These are phyloP conservation scores for Kuschelorhynchus macadamiae DNA, from an alignment of 2,888 invertebrate genomes.

Conservation along the genomic window DNA sequence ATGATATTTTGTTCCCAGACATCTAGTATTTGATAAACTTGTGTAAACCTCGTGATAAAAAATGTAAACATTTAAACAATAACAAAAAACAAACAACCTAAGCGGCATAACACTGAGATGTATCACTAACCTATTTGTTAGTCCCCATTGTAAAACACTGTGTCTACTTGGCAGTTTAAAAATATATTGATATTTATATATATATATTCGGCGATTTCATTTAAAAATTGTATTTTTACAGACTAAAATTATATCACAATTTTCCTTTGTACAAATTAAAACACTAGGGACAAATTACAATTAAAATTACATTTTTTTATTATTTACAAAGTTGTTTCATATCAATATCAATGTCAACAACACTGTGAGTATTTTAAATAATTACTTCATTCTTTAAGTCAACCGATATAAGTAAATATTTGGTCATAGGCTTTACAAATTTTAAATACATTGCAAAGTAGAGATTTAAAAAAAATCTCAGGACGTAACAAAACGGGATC, in stretches of 20 bases:
- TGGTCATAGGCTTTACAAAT: too few relatives aligned
- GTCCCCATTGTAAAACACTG: constrained; percentile 47
- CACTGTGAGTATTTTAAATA: constrained; percentile 59
- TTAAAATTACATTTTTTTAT: constrained; percentile 53
- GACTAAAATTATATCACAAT: constrained; percentile 51
- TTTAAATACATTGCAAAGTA: too few relatives aligned
- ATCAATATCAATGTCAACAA: constrained; percentile 57
- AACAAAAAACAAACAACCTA: constrained; percentile 42
- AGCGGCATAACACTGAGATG: constrained; percentile 17
- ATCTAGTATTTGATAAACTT: constrained; percentile 6
- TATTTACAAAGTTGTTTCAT: constrained; percentile 53
- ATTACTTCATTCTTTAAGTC: neutral
- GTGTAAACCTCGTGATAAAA: constrained; percentile 15
- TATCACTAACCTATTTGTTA: constrained; percentile 23
- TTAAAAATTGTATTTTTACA: constrained; percentile 34
- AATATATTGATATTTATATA: constrained; percentile 38
- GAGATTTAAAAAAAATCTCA: too few relatives aligned
- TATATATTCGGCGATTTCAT: constrained; percentile 46
- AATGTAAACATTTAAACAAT: constrained; percentile 30
- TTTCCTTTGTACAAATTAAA: constrained; percentile 51
- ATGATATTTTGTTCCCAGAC: too few relatives aligned
- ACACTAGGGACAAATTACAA: constrained; percentile 49
- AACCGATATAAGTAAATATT: constrained; percentile 10
- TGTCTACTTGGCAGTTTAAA: constrained; percentile 49
- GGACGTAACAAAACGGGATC: too few relatives aligned